phyloP scores from a whole-genome alignment of 2,888 invertebrate species.

The Stenolophus ochropezus region DNA sequence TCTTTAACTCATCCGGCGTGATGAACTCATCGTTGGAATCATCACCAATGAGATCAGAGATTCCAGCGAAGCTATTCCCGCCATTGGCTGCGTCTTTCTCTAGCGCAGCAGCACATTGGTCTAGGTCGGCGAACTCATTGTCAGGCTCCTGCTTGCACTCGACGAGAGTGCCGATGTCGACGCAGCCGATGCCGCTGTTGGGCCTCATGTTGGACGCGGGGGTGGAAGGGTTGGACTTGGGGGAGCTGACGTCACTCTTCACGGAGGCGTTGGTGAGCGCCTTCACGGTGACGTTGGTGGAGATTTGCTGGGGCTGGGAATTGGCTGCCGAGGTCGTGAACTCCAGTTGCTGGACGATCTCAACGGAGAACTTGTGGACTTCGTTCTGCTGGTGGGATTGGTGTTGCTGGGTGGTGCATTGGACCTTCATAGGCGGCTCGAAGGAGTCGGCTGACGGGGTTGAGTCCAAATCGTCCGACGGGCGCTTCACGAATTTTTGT shows the following conservation, averaged over 20 bases:
- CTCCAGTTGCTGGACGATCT: conserved; percentile 93
- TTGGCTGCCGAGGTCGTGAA: conserved; percentile 92
- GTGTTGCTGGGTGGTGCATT: conserved; percentile 77
- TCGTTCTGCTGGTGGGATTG: conserved; percentile 63
- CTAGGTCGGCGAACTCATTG: conserved; percentile 90
- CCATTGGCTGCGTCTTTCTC: conserved; percentile 88
- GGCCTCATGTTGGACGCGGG: conserved; percentile 69
- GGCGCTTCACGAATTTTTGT: conserved; percentile 88
- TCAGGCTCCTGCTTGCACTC: conserved; percentile 86
- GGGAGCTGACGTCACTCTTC: conserved; percentile 77
- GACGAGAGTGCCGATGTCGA: conserved; percentile 80
- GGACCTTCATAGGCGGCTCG: conserved; percentile 87
- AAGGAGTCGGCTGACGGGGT: conserved; percentile 72
- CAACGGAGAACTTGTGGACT: conserved; percentile 86
- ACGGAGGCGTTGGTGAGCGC: conserved; percentile 82
- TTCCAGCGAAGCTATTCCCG: conserved; percentile 84
- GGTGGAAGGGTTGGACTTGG: conserved; percentile 74
- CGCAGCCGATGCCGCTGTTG: conserved; percentile 70
- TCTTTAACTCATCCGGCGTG: conserved; percentile 86
- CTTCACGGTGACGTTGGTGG: conserved; percentile 94
- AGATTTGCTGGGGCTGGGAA: conserved; percentile 91
- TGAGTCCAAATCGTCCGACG: conserved; percentile 80
- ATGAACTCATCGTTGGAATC: conserved; percentile 87
- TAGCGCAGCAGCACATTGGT: conserved; percentile 88
- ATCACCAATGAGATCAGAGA: conserved; percentile 88